Conservation (phyloP, 2,888 invertebrate species). For the Drosophila paranaensis region DNA sequence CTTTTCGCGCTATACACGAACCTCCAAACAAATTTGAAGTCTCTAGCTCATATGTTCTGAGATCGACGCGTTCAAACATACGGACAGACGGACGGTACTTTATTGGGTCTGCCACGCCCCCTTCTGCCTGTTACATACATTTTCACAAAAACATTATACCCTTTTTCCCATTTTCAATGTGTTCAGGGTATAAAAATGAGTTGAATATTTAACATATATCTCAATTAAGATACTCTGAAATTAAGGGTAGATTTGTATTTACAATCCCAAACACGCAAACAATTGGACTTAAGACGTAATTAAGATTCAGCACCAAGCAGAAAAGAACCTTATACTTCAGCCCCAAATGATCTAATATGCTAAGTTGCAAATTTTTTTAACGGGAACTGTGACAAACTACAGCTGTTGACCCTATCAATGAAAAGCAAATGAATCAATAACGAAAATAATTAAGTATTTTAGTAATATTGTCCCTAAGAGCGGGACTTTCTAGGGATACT, state of each 20-base stretch:
- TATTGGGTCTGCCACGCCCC: too few species aligned
- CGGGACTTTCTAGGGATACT: constrained; percentile 18
- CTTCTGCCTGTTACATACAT: too few species aligned
- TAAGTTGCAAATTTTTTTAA: background rate
- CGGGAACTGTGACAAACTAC: background rate
- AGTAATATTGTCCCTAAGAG: background rate
- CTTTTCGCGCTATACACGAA: background rate
- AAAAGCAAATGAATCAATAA: background rate
- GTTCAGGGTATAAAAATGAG: too few species aligned
- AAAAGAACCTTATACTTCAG: too few species aligned
- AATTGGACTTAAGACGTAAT: background rate
- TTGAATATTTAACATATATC: too few species aligned
- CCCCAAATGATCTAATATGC: background rate
- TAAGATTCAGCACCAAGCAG: background rate
- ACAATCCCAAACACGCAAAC: background rate
- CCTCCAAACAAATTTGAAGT: background rate
- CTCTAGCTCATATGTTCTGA: too few species aligned
- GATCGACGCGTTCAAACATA: too few species aligned
- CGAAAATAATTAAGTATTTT: background rate
- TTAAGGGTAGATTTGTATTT: background rate
- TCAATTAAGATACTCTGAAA: background rate
- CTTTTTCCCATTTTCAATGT: too few species aligned
- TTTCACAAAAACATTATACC: too few species aligned
- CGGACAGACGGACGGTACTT: too few species aligned
- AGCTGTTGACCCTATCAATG: background rate